Base-by-base conservation (phyloP, 2,113 vertebrate genomes). In the Misgurnus mizolepis region DNA sequence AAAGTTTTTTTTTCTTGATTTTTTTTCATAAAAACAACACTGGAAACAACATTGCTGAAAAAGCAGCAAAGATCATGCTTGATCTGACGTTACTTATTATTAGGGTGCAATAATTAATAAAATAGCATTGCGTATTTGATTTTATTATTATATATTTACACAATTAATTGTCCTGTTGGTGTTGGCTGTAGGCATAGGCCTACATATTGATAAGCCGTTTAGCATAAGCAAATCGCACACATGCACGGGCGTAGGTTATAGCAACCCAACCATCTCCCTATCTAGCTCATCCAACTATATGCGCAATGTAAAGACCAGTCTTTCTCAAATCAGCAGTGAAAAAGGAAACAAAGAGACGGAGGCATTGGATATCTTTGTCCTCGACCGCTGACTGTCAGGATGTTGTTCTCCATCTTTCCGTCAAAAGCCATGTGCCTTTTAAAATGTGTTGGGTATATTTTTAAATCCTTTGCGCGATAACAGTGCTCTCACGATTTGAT, bases 281-380 rank as follows among this genome's bases (percentile, higher is more conserved):
- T 18, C 11, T 47, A 34, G 17, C 58, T 56, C 27, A 56, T 49
- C 22, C 11, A 39, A 15, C 58, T 14, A 18, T 34, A 1, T 34
- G 27, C 27, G 27, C 27, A 14, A 7, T 34, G 56, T 12, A 62
- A 62, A 64, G 47, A 49, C 62, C 58, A 47, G 6, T 34, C 34
- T 14, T 22, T 34, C 43, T 49, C 12, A 64, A 17, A 12, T 12
- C 41, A 49, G 43, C 41, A 39, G 43, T 62, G 12, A 34, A 64
- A 62, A 75, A 64, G 49, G 8, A 40, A 41, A 50, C 67, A 18
- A 14, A 62, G 22, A 17, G 43, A 64, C 58, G 18, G 17, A 62
- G 72, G 72, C 72, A 41, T 75, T 34, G 53, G n/a, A 15, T 45
- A 49, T 64, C 41, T 49, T 75, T 75, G 58, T 75, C 58, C 22